Base-by-base conservation (phyloP, 2,888 invertebrate genomes). In the Lottia gigantea region DNA sequence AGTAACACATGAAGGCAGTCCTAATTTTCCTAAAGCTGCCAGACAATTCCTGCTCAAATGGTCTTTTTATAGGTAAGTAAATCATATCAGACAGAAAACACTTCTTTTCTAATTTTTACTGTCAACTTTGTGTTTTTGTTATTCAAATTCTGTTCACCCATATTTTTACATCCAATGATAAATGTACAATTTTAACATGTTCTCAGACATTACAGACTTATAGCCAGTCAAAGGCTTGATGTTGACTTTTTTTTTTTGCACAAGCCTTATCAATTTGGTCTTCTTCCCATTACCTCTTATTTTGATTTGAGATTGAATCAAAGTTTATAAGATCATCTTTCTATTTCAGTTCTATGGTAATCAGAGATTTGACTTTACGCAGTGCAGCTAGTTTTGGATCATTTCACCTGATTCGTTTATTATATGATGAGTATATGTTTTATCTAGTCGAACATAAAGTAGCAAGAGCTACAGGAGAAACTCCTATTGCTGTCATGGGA, bases 391-490 rank as follows among this genome's bases (percentile, higher is more conserved):
- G 97, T 89, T 99, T 99, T 90, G 99, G 99, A 68, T 97, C 97
- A 78, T 99, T 99, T 91, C 99, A 99, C 90, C 92, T 99, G 81
- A 95, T 99, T 85, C 94, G 98, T 64, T 92, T 99, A 85, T 92
- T 99, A 72, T 99, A 97, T 89, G 98, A 99, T 90, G 99, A 99
- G 90, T 99, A 98, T 90, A 98, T 99, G 94, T 97, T 97, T 90
- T 98, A 96, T 90, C 91, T 98, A 83, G 95, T 99, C 82, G 98
- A 99, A 90, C 96, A 97, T 85, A 94, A 95, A 89, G 97, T 98
- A 46, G 97, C 98, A 62, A 92, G 93, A 86, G 95, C 95, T 67
- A 94, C 93, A 69, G 93, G 94, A 78, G 94, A 95, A 86, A 96
- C 97, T 79, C 96, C 97, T 72, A 97, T 98, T 86, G 96, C 97